Evolutionary conservation across 2,797 vertebrate species (phyloP), one percentile per base, ranked within the genome.

Genomic region (Pagetopsis macropterus): DNA sequence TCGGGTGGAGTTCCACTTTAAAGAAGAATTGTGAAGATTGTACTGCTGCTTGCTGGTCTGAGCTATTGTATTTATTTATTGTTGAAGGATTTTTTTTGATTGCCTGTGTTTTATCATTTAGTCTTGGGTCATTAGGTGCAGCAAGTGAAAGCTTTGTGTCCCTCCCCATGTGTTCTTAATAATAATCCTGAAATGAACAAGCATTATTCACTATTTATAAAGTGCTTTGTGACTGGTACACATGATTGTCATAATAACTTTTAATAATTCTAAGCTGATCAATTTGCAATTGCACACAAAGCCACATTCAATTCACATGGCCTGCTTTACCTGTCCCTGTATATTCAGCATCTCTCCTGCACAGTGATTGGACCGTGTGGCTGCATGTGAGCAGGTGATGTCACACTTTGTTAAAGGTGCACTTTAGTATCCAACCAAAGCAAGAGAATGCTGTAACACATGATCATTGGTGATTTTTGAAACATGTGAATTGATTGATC

Each of bases 361-460:
- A 65, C 52, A 70, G 65, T 37, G 37, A 69, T 70, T 64, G 65
- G 65, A 78, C 31, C 11, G 15, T 40, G 64, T 56, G n/a, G 21
- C 59, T 70, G 9, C 33, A 0, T 12, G 40, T 19, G 3, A 3
- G 17, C 51, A 57, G 72, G 69, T 56, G 2, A 45, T 31, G 55
- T 72, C 50, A 51, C 17, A 54, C 70, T 78, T 75, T 68, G 50
- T 51, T 37, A 67, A 74, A 72, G 63, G 73, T 78, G 84, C 83
- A 86, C 80, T 87, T 90, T 87, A 85, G 75, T 76, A 59, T 77
- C 33, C 46, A 92, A 87, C 87, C 91, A 91, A 92, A 91, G 91
- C 65, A 66, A 71, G 41, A 8, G 40, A 74, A 63, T 15, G 14
- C 66, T 68, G 66, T 33, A 54, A 73, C 21, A 27, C 61, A 75